These are phyloP conservation scores for Aythya baeri DNA, from an alignment of 2,113 vertebrate species.

Conservation along the genomic window DNA sequence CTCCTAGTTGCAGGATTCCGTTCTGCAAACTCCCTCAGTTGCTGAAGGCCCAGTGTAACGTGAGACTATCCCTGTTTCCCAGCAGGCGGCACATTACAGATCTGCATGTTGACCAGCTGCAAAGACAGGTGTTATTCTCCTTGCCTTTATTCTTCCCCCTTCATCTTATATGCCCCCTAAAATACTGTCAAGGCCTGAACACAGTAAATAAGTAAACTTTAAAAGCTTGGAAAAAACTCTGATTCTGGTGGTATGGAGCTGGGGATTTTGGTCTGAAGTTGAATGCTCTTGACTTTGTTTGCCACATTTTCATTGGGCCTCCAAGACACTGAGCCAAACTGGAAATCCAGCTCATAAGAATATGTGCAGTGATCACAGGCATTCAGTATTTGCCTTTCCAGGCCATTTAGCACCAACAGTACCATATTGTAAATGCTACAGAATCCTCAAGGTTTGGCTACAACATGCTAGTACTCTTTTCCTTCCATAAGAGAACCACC, in stretches of 20 bases:
- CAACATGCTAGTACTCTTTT: neutral
- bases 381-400: neutral
- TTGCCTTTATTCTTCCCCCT: constrained; percentile 50
- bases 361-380: neutral
- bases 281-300: neutral
- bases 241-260: neutral
- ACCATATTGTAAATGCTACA: neutral
- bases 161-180: constrained; percentile 48
- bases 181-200: constrained; percentile 5
- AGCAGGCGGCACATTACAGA: constrained; percentile 77
- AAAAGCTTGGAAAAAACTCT: neutral
- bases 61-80: constrained; percentile 65
- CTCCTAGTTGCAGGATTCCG: constrained; percentile 77
- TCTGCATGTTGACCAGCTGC: constrained; percentile 77
- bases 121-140: constrained; percentile 77
- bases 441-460: neutral
- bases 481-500: neutral
- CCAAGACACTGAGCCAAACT: neutral
- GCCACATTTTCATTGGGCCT: neutral
- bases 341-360: neutral
- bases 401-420: neutral
- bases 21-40: constrained; percentile 73
- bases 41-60: constrained; percentile 73
- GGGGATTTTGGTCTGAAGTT: neutral
- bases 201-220: constrained; percentile 19